Evolutionary conservation across 2,797 vertebrate genomes (phyloP).

Genomic region (Thripadectes ignobilis): DNA sequence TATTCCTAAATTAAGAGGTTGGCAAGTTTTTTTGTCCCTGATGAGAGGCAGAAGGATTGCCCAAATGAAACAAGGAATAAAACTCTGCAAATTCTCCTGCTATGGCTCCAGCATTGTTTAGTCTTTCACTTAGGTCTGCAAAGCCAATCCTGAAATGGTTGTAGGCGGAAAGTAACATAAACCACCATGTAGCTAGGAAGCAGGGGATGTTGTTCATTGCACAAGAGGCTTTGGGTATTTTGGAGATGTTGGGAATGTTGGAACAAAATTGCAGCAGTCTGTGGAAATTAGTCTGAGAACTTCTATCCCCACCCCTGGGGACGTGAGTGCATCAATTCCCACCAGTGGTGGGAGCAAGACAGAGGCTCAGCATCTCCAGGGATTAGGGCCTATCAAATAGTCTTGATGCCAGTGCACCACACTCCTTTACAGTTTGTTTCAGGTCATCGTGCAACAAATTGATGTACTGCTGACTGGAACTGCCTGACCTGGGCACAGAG

Average conservation of each 20-base stretch:
- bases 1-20: slow-evolving; percentile 57
- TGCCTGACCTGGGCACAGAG: not conserved
- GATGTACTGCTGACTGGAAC: not conserved
- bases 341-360: not conserved
- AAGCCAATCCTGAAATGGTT: slow-evolving; percentile 65
- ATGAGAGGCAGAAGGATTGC: slow-evolving; percentile 56
- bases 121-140: slow-evolving; percentile 63
- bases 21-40: slow-evolving; percentile 63
- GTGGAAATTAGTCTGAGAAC: slow-evolving; percentile 57
- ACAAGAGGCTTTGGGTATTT: slow-evolving; percentile 66
- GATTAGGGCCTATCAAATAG: not conserved
- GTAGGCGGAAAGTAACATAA: slow-evolving; percentile 69
- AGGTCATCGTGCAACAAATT: not conserved
- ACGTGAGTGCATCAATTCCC: not conserved
- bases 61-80: slow-evolving; percentile 67
- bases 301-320: not conserved
- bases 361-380: not conserved
- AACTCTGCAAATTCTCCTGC: slow-evolving; percentile 63
- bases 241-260: slow-evolving; percentile 62
- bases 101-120: slow-evolving; percentile 71
- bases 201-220: slow-evolving; percentile 56
- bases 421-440: not conserved
- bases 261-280: slow-evolving; percentile 39
- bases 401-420: not conserved
- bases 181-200: slow-evolving; percentile 56